Percentiles rank a stretch among this genome's conserved stretches.
phyloP scores from a whole-genome alignment of 2,113 vertebrate species.

The Bungarus multicinctus region DNA sequence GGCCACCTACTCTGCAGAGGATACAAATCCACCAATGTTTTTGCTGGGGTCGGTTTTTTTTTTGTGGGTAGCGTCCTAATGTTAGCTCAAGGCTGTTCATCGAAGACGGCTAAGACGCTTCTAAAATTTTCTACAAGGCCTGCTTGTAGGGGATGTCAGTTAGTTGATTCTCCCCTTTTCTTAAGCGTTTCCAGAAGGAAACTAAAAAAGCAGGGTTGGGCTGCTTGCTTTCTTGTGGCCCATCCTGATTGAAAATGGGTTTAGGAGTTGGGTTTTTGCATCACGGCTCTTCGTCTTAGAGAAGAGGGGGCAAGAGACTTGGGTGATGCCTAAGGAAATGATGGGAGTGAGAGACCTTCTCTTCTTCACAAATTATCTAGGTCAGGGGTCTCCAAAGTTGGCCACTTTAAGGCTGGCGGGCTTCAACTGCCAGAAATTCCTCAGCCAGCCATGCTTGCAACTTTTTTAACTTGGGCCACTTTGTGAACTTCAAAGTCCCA shows the following conservation, averaged over 20 bases:
- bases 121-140: background rate
- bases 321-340: background rate
- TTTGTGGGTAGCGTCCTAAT: no score
- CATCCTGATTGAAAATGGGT: background rate
- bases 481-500: background rate
- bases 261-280: background rate
- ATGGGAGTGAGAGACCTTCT: background rate
- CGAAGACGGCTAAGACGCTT: background rate
- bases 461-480: background rate
- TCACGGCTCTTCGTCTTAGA: background rate
- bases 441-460: no score
- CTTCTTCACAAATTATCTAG: background rate
- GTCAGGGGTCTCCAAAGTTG: no score
- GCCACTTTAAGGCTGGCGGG: no score
- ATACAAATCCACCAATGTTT: background rate
- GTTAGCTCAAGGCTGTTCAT: background rate
- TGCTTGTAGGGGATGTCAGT: background rate
- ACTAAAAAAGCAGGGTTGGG: background rate
- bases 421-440: no score
- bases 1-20: background rate
- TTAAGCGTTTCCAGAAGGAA: background rate
- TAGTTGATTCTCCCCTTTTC: background rate
- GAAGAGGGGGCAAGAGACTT: conserved; percentile 24
- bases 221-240: background rate
- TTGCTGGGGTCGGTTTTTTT: no score